Evolutionary conservation across 2,113 vertebrate genomes (phyloP), one percentile per base, ranked within the genome.

Genomic region (Litocranius walleri): DNA sequence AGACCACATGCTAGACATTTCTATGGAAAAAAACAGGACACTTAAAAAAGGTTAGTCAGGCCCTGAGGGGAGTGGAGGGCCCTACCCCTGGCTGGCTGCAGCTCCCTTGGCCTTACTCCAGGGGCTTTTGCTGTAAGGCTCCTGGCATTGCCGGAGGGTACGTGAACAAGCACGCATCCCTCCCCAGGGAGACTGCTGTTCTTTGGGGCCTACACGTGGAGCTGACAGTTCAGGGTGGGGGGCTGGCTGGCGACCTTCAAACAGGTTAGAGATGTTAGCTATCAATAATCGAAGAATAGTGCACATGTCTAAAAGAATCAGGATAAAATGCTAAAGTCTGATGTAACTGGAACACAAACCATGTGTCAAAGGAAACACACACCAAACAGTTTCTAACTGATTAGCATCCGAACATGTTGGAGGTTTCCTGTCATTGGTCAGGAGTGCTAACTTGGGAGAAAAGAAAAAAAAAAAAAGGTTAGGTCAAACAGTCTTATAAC

Each of bases 61-160:
- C 54, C 33, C n/a, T 1, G 13, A 3, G 6, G 29, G 23, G 54
- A 7, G 10, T 17, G 9, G 43, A 4, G 30, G 16, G 4, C 13
- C 29, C 16, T 30, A 14, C 52, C 5, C 5, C 0, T 13, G n/a
- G 30, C 88, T 43, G 48, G 13, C 90, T 61, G 33, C 62, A 48
- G n/a, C 50, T 97, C 99, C 99, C 99, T 99, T 98, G 98, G 98
- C 98, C 99, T 99, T 99, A 99, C 99, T 99, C 98, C 98, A 98
- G 98, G 98, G 98, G 93, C 98, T 98, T 98, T 88, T 90, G 94
- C 89, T n/a, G 14, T 98, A 52, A 93, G 98, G 98, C 88, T 93
- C 98, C 98, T 98, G 99, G 98, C 99, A 99, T 99, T 99, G 99
- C 98, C 98, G 98, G 99, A 99, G 99, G 99, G 99, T 94, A 99